These are phyloP conservation scores for Brachynemurus nebulosus DNA, from an alignment of 2,888 invertebrate genomes.

Conservation along the genomic window DNA sequence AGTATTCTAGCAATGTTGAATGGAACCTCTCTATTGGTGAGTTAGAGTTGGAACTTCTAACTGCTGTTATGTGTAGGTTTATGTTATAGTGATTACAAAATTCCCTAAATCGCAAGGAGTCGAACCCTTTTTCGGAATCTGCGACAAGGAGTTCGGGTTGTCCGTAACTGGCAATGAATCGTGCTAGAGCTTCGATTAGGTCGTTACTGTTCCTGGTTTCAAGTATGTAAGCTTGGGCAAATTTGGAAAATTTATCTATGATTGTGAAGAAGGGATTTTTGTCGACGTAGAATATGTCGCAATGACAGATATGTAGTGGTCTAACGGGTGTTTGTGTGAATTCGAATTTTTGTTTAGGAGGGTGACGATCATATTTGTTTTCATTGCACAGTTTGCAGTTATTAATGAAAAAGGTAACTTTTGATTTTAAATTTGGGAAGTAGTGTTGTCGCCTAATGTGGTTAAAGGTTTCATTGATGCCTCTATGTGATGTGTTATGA, in stretches of 20 bases:
- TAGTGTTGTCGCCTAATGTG: slow-evolving; percentile 13
- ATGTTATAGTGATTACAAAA: slow-evolving; percentile 16
- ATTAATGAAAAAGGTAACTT: slow-evolving; percentile 8
- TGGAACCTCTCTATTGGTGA: slow-evolving; percentile 16
- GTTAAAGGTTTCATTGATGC: slow-evolving; percentile 14
- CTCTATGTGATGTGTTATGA: slow-evolving; percentile 15
- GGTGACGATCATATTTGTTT: slow-evolving; percentile 11
- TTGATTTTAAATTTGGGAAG: slow-evolving; percentile 12
- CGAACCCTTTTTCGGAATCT: slow-evolving; percentile 18
- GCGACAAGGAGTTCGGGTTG: slow-evolving; percentile 12
- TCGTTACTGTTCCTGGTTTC: not conserved
- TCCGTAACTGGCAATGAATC: not conserved
- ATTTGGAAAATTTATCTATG: slow-evolving; percentile 18
- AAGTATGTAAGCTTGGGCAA: slow-evolving; percentile 14
- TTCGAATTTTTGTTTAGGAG: slow-evolving; percentile 6
- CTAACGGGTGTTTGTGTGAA: slow-evolving; percentile 6
- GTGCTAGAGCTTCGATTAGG: not conserved
- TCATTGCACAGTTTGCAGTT: slow-evolving; percentile 9
- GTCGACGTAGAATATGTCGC: slow-evolving; percentile 8
- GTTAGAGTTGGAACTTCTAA: slow-evolving; percentile 16
- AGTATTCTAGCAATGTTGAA: slow-evolving; percentile 10
- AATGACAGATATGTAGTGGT: slow-evolving; percentile 9
- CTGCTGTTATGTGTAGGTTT: slow-evolving; percentile 14
- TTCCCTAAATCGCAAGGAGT: slow-evolving; percentile 14
- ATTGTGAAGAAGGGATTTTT: slow-evolving; percentile 16